Evolutionary conservation across 2,113 vertebrate species (phyloP).

Genomic region (Butastur rufipennis): DNA sequence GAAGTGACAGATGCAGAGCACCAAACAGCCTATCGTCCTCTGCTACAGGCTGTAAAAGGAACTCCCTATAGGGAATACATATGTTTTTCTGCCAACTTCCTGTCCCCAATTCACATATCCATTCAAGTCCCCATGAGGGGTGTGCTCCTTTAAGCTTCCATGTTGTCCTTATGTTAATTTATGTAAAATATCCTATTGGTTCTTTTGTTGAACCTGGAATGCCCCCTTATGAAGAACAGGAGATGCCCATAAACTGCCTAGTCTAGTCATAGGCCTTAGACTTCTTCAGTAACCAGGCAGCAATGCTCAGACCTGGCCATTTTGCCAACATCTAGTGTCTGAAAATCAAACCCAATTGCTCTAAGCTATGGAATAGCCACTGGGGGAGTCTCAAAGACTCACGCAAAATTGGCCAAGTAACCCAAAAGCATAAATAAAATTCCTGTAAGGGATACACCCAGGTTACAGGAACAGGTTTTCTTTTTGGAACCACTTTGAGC

Average conservation of each 20-base stretch:
- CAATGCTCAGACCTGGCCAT: background rate
- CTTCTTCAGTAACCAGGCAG: background rate
- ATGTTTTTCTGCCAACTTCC: background rate
- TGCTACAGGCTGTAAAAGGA: background rate
- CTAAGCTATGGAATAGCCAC: background rate
- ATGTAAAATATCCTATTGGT: background rate
- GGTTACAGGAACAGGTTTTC: background rate
- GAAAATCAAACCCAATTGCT: background rate
- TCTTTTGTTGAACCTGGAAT: background rate
- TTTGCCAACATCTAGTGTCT: background rate
- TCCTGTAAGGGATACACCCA: background rate
- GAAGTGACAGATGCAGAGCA: background rate
- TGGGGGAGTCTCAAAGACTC: background rate
- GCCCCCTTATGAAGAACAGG: background rate
- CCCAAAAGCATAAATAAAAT: background rate
- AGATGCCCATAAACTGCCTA: background rate
- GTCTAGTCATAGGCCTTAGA: background rate
- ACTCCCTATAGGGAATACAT: background rate
- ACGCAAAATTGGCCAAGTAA: background rate
- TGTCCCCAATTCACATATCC: background rate
- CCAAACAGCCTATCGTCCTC: background rate
- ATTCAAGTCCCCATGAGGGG: background rate
- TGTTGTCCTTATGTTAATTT: background rate
- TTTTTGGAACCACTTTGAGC: background rate
- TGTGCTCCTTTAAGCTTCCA: background rate